Conservation (phyloP, 2,888 invertebrate species). For the Microchrysa polita region DNA sequence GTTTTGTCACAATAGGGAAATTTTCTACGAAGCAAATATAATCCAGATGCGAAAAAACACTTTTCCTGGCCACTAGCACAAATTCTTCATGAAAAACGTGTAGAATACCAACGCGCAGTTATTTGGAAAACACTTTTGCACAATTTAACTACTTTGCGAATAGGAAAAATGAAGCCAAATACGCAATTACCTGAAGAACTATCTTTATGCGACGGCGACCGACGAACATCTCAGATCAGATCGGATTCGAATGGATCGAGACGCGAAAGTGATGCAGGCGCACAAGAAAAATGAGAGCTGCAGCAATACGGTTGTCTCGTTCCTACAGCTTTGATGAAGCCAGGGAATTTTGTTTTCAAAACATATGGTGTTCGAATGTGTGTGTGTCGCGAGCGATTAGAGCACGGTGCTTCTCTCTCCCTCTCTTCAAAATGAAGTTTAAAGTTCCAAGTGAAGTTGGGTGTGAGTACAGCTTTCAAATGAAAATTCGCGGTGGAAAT, state of each 20-base stretch:
- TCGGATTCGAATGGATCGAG: constrained; percentile 3
- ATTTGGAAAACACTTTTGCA: too few species aligned
- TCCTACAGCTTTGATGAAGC: too few species aligned
- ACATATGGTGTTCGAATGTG: too few species aligned
- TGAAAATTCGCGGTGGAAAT: too few species aligned
- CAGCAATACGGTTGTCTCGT: too few species aligned
- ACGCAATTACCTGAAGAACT: constrained; percentile 26
- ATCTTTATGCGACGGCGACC: constrained; percentile 41
- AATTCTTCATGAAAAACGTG: neutral
- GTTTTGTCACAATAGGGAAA: constrained; percentile 32
- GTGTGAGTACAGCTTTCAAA: too few species aligned
- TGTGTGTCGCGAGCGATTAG: too few species aligned
- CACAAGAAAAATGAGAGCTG: neutral
- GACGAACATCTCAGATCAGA: constrained; percentile 33
- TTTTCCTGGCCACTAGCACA: neutral
- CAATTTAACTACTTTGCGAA: constrained; percentile 6
- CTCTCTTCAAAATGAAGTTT: too few species aligned
- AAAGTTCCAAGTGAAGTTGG: too few species aligned
- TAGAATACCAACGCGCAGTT: neutral
- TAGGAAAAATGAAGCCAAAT: constrained; percentile 2
- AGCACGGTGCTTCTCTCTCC: too few species aligned
- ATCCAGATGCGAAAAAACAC: constrained; percentile 8
- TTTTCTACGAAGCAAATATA: neutral
- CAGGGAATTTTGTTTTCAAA: too few species aligned
- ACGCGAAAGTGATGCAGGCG: constrained; percentile 8